A percentile compares a stretch with the other conserved stretches of the same genome.
These are phyloP conservation scores for Dione juno DNA, from an alignment of 2,888 invertebrate species.

Conservation along the genomic window DNA sequence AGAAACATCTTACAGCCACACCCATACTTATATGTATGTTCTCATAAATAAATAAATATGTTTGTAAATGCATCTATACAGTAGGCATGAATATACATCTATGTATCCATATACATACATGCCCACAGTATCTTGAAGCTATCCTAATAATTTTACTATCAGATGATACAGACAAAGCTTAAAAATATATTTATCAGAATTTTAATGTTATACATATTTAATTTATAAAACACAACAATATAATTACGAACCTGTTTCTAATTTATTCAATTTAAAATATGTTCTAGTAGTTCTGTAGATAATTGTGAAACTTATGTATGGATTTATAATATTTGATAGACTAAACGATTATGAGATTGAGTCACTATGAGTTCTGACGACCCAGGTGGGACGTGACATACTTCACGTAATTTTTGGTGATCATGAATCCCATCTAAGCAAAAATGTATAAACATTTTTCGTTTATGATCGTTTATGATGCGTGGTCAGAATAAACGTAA, in stretches of 20 bases:
- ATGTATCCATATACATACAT: too few relatives aligned
- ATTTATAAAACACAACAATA: neutral
- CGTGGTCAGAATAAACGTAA: neutral
- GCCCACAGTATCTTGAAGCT: too few relatives aligned
- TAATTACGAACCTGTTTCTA: neutral
- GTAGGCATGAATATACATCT: too few relatives aligned
- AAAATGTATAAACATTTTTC: neutral
- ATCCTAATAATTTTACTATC: too few relatives aligned
- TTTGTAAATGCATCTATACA: too few relatives aligned
- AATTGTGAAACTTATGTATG: neutral
- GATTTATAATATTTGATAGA: neutral
- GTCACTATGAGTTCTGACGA: neutral
- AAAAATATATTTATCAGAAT: too few relatives aligned
- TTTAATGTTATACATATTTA: too few relatives aligned
- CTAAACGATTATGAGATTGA: neutral
- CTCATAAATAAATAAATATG: too few relatives aligned
- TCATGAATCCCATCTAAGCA: neutral
- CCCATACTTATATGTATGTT: too few relatives aligned
- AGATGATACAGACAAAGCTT: too few relatives aligned
- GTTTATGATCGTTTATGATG: neutral
- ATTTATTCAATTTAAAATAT: neutral
- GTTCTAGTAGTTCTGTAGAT: neutral
- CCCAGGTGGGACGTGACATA: neutral
- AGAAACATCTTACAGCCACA: too few relatives aligned
- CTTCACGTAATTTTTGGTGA: neutral